Evolutionary conservation across 1,140 invertebrate species (phyloP).

Genomic region (Drosophila arawakana): DNA sequence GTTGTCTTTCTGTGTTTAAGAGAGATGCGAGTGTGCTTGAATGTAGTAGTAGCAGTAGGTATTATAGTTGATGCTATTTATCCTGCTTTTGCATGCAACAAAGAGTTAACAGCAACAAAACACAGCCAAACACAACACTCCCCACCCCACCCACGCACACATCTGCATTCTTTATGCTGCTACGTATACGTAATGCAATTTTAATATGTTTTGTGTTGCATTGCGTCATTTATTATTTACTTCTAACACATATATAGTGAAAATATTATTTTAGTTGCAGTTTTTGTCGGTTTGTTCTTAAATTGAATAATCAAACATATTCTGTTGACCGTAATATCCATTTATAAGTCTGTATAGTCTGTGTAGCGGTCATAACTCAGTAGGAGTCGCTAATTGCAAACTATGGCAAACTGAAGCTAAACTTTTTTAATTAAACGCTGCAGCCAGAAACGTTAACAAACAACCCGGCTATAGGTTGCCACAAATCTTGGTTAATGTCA

Average conservation of each 20-base stretch:
- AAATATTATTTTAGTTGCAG: conserved; percentile 21
- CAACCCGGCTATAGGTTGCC: conserved; percentile 53
- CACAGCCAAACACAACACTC: not conserved
- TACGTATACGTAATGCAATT: conserved; percentile 51
- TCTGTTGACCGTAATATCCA: conserved; percentile 24
- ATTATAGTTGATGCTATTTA: conserved; percentile 67
- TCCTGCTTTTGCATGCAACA: conserved; percentile 68
- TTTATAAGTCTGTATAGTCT: conserved; percentile 46
- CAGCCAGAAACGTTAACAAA: conserved; percentile 65
- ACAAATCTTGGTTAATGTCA: conserved; percentile 83
- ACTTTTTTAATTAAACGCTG: conserved; percentile 81
- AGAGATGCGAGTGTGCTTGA: conserved; percentile 18
- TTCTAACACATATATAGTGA: not conserved
- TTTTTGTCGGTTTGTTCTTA: not conserved
- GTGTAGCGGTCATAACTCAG: conserved; percentile 46
- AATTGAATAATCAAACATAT: conserved; percentile 40
- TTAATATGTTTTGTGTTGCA: conserved; percentile 53
- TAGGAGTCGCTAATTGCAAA: conserved; percentile 59
- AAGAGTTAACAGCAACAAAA: conserved; percentile 56
- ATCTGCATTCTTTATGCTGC: not conserved
- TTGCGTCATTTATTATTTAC: conserved; percentile 35
- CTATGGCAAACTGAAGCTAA: conserved; percentile 38
- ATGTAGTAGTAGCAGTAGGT: conserved; percentile 3
- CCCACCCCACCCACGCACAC: not conserved
- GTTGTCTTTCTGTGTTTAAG: conserved; percentile 10